Evolutionary conservation across 2,888 invertebrate genomes (phyloP).

Genomic region (Deroplatys truncata): DNA sequence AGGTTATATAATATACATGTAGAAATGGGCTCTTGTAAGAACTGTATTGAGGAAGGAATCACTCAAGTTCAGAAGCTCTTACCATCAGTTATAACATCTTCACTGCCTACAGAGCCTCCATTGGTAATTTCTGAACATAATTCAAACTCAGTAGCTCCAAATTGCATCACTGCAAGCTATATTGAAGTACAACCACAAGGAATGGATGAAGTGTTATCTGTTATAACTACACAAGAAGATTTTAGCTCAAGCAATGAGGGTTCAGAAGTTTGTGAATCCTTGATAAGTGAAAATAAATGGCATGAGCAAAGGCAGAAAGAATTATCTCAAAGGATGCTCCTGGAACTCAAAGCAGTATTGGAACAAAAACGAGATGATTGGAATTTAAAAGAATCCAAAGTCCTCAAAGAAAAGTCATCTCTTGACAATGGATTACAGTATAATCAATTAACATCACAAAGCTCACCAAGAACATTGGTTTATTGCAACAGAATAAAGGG

Average conservation of each 20-base stretch:
- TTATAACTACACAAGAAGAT: background rate
- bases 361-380: background rate
- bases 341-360: constrained; percentile 7
- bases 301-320: background rate
- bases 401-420: background rate
- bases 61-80: background rate
- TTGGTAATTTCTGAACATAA: too few relatives aligned
- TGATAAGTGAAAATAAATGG: background rate
- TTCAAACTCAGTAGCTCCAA: background rate
- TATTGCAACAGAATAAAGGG: background rate
- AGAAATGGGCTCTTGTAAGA: background rate
- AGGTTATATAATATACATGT: background rate
- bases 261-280: background rate
- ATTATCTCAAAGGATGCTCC: background rate
- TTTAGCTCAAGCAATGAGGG: background rate
- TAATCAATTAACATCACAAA: background rate
- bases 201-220: constrained; percentile 1
- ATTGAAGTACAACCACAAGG: background rate
- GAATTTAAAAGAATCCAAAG: background rate
- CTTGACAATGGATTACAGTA: background rate
- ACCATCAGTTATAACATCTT: background rate
- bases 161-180: background rate
- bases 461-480: background rate
- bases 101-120: background rate
- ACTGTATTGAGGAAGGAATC: background rate